A percentile compares a stretch with the other conserved stretches of the same genome.
These are phyloP conservation scores for Erpetoichthys calabaricus DNA, from an alignment of 2,797 vertebrate genomes.

Conservation along the genomic window DNA sequence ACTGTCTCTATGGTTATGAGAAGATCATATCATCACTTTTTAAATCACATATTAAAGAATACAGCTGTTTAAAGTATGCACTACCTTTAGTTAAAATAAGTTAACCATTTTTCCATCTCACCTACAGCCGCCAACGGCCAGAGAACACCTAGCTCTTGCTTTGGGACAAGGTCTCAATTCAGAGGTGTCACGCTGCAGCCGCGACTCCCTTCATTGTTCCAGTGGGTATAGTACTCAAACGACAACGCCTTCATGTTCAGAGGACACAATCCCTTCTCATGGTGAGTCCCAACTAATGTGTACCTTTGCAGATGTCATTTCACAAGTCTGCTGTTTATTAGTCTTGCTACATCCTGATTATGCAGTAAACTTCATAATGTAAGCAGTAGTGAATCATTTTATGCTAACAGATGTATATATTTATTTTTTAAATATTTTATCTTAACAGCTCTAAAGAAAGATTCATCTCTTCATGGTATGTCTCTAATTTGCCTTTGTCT, in stretches of 20 bases:
- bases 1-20: no score
- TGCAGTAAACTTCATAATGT: not conserved
- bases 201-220: constrained; percentile 66
- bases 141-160: constrained; percentile 53
- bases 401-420: not conserved
- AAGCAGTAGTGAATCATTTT: not conserved
- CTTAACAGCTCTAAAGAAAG: constrained; percentile 61
- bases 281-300: constrained; percentile 26
- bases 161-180: constrained; percentile 40
- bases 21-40: no score
- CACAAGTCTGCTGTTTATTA: no score
- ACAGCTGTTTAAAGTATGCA: no score
- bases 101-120: no score
- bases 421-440: constrained; percentile 22
- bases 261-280: constrained; percentile 66
- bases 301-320: not conserved
- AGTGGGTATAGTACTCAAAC: constrained; percentile 73
- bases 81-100: no score
- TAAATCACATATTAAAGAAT: no score
- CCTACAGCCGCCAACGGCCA: constrained; percentile 36
- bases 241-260: constrained; percentile 65
- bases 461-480: constrained; percentile 61
- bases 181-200: constrained; percentile 46
- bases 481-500: constrained; percentile 28
- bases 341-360: not conserved